phyloP scores from a whole-genome alignment of 1,140 invertebrate genomes.

The Aphaenogaster rudis region DNA sequence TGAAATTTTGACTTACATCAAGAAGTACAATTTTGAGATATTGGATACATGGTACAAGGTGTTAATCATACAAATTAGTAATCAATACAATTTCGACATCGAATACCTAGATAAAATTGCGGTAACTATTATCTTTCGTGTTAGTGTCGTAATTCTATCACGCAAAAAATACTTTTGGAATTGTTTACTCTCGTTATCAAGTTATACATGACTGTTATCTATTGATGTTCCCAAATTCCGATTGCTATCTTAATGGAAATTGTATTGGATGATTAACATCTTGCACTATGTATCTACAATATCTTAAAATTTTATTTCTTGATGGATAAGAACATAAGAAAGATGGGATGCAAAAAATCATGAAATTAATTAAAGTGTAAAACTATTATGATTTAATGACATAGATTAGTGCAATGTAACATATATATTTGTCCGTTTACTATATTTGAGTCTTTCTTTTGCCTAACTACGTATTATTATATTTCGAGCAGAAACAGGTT shows the following conservation, averaged over 20 bases:
- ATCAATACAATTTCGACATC: background rate
- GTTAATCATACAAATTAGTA: background rate
- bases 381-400: slow-evolving; percentile 16
- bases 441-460: background rate
- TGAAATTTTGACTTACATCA: background rate
- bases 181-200: background rate
- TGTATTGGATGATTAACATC: background rate
- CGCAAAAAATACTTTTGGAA: background rate
- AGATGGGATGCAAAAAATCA: too few relatives aligned
- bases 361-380: background rate
- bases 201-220: background rate
- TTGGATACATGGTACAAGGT: background rate
- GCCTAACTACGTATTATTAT: background rate
- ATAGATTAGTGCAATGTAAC: background rate
- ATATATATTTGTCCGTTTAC: background rate
- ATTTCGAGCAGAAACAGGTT: slow-evolving; percentile 9
- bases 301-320: background rate
- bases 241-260: background rate
- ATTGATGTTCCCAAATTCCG: background rate
- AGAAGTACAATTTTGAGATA: slow-evolving; percentile 12
- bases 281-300: background rate
- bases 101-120: background rate
- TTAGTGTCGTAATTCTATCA: background rate
- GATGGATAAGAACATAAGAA: background rate
- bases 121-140: background rate